Evolutionary conservation across 30 jellyfish, hydroid and myxozoan species (phyloP).

Genomic region (Pseudorhiza aurosa): DNA sequence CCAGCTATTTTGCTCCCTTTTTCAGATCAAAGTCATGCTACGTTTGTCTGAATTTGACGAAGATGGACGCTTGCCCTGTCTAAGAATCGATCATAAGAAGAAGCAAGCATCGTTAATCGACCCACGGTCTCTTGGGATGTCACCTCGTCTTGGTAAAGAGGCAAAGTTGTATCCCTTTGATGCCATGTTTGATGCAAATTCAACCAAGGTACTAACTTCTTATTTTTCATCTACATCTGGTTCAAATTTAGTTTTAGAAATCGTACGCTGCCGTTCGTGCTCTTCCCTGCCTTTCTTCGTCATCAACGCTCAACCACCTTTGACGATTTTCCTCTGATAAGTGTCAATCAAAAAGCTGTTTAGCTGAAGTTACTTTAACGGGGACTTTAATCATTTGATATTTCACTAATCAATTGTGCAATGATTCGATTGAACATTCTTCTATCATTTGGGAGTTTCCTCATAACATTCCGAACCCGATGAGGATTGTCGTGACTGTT

Average conservation of each 20-base stretch:
- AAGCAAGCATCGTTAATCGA: conserved; percentile 84
- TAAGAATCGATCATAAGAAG: conserved; percentile 74
- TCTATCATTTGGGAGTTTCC: too few species aligned
- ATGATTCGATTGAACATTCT: too few species aligned
- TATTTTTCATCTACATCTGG: not conserved
- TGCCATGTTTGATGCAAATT: conserved; percentile 63
- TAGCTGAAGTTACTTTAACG: too few species aligned
- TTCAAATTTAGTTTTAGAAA: not conserved
- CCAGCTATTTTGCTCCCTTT: not conserved
- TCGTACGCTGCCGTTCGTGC: not conserved
- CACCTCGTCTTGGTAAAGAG: conserved; percentile 88
- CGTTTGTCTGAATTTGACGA: conserved; percentile 60
- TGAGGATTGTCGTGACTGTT: too few species aligned
- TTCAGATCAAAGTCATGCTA: conserved; percentile 79
- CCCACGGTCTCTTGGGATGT: conserved; percentile 36
- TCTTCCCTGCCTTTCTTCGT: not conserved
- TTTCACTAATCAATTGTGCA: too few species aligned
- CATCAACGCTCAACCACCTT: too few species aligned
- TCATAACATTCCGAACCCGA: too few species aligned
- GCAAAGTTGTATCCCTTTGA: conserved; percentile 90
- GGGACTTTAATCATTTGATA: too few species aligned
- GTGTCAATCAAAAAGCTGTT: too few species aligned
- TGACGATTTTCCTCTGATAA: too few species aligned
- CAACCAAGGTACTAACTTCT: conserved; percentile 41
- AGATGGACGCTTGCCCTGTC: conserved; percentile 34